Base-by-base conservation (phyloP, 2,888 invertebrate genomes). In the Aquatica leii region DNA sequence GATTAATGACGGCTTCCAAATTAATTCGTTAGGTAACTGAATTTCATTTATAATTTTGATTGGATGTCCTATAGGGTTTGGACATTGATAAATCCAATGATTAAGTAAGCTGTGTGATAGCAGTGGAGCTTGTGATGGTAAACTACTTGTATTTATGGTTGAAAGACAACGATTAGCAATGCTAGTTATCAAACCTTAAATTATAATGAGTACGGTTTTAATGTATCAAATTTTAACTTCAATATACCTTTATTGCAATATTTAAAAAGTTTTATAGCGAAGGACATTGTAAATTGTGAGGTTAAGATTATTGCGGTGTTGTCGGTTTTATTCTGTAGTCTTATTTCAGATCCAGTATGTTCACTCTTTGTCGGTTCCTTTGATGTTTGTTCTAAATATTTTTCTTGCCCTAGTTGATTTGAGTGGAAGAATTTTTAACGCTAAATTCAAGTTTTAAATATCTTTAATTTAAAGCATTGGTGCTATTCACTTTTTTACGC, bases 81-180 rank as follows among this genome's bases (percentile, higher is more conserved):
- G 74, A 67, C 77, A 70, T 60, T 75, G 74, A 65, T 74, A 79
- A 55, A 80, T 77, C 79, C 79, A 80, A 40, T 35, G 18, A 31
- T 56, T 65, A 31, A 40, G 21, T 24, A 24, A 12, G 4, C n/a
- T 24, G 5, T 20, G 34, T 0, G 12, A 48, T 18, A 14, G 4
- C n/a, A 2, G 43, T 15, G 15, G 11, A 55, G 1, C 15, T 24
- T 3, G 31, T 11, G 24, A 8, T n/a, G n/a, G n/a, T n/a, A n/a
- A n/a, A 12, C n/a, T 6, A 8, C 11, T 50, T 24, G 31, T 31
- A 15, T n/a, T n/a, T 20, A 12, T n/a, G 12, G 31, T 50, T 1
- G 50, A 50, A 4, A 50, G 17, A 20, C 20, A 8, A 14, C 50
- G 50, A 14, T 11, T 18, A 43, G 11, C 9, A 14, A 43, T 14